Conservation (phyloP, 2,113 vertebrate genomes). For the Nematolebias whitei region DNA sequence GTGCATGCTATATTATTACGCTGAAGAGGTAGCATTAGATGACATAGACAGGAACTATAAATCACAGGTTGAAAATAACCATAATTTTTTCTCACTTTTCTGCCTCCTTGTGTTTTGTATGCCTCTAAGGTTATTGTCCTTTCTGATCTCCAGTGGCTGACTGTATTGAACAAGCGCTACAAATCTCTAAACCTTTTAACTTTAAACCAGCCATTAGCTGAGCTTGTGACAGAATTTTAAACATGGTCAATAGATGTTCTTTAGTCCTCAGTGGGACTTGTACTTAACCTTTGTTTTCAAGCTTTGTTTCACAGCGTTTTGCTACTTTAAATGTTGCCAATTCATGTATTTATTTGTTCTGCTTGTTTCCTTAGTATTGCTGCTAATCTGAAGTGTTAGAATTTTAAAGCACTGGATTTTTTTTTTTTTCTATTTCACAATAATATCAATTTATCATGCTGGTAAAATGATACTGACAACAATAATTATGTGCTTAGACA, state of each 20-base stretch:
- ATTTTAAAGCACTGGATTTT: too few species aligned
- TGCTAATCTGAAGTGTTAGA: too few species aligned
- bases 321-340: not conserved
- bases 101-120: not conserved
- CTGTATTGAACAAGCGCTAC: not conserved
- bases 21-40: conserved; percentile 1
- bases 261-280: not conserved
- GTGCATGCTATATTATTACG: not conserved
- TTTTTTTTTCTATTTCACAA: too few species aligned
- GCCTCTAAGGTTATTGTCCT: not conserved
- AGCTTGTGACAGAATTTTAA: not conserved
- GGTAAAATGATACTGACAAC: too few species aligned
- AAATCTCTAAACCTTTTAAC: conserved; percentile 3
- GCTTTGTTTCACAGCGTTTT: not conserved
- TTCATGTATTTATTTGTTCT: too few species aligned
- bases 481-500: too few species aligned
- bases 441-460: too few species aligned
- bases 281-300: not conserved
- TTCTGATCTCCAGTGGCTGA: not conserved
- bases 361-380: too few species aligned
- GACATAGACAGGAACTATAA: not conserved
- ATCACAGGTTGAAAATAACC: not conserved
- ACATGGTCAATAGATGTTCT: not conserved
- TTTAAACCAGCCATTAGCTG: not conserved
- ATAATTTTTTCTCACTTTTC: conserved; percentile 5